A percentile compares a stretch with the other conserved stretches of the same genome.
Conservation (phyloP, 2,888 invertebrate genomes). For the Hipparchia sbordonii region DNA sequence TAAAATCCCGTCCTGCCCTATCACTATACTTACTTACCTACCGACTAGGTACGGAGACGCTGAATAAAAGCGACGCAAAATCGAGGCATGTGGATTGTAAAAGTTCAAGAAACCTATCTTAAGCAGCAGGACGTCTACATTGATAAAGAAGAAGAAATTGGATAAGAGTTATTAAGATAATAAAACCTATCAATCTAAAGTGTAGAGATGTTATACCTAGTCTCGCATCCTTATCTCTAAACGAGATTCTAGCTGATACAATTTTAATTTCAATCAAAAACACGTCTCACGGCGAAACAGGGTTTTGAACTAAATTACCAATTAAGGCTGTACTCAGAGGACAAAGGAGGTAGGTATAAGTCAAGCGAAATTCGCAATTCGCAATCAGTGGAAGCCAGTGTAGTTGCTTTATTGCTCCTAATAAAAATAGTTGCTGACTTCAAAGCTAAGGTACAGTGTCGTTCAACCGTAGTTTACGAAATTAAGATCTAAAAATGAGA, state of each 20-base stretch:
- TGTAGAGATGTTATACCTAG: background rate
- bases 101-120: too few species aligned
- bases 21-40: too few species aligned
- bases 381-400: constrained; percentile 9
- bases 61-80: too few species aligned
- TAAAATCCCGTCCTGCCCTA: too few species aligned
- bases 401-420: background rate
- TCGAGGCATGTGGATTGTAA: too few species aligned
- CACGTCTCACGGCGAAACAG: background rate
- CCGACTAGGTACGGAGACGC: too few species aligned
- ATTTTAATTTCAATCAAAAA: constrained; percentile 13
- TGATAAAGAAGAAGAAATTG: too few species aligned
- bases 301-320: constrained; percentile 4
- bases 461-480: constrained; percentile 1
- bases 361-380: constrained; percentile 10
- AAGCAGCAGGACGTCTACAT: too few species aligned
- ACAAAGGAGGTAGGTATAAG: constrained; percentile 9
- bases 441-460: constrained; percentile 1
- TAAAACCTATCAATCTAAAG: too few species aligned
- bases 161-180: too few species aligned
- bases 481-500: too few species aligned
- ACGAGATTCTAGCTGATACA: background rate
- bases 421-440: constrained; percentile 17
- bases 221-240: background rate
- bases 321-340: constrained; percentile 3